Base-by-base conservation (phyloP, 2,113 vertebrate genomes). In the Silurus meridionalis region DNA sequence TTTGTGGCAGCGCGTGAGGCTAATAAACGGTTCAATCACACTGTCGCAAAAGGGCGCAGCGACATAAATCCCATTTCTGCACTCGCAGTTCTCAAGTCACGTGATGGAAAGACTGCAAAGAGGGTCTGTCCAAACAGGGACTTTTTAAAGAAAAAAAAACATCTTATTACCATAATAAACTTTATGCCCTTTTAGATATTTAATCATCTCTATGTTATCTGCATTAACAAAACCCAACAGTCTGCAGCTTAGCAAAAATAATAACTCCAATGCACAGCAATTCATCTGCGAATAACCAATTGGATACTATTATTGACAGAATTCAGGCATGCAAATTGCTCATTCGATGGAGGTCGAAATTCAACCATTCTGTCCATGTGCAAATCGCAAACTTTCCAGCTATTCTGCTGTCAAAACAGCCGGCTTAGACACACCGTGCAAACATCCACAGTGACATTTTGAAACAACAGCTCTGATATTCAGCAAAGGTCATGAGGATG, bases 401-500 rank as follows among this genome's bases (percentile, higher is more conserved):
- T 80, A 66, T 84, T 78, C 78, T 77, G 77, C 77, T 78, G 90
- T 83, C 88, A 89, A 88, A 87, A 86, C 78, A 69, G 64, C 37
- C 63, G 80, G 63, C 85, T 71, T 77, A 64, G 83, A 84, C 72
- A 90, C 61, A 72, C 80, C 66, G 86, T 75, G 60, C 69, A 85
- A 74, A 82, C 83, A 89, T 82, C 66, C 81, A 83, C 77, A 9
- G 89, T 87, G 89, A 89, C 89, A 88, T 88, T 91, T 91, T 83
- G 88, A 88, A 86, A 90, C 83, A 86, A 87, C 80, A 84, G 88
- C 86, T 86, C 84, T 84, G 84, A 86, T 89, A 87, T 89, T 89
- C 82, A 78, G 89, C 81, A 90, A 86, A 89, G 88, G 89, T 89
- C 88, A 90, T 58, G 86, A 72, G 52, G 78, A 88, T 85, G 85